Percentiles rank a stretch among this genome's conserved stretches.
Conservation (phyloP, 2,113 vertebrate species). For the Paramormyrops kingsleyae region DNA sequence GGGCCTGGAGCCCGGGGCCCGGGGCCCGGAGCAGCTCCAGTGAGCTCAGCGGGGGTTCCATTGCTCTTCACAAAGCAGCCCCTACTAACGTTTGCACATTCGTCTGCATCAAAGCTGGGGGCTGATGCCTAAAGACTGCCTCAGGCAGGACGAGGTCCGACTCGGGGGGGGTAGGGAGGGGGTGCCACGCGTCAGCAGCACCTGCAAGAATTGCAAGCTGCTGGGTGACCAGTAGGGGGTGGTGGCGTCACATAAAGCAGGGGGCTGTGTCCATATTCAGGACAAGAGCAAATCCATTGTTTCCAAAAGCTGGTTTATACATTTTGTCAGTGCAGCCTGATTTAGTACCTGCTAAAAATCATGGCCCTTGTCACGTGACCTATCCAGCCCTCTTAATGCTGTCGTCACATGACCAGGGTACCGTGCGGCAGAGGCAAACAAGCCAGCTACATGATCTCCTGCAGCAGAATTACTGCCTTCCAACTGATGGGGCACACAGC, state of each 20-base stretch:
- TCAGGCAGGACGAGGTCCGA: not conserved
- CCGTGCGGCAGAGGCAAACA: not conserved
- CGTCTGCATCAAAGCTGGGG: not conserved
- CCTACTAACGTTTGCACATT: not conserved
- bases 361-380: not conserved
- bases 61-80: not conserved
- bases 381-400: not conserved
- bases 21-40: not conserved
- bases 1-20: not conserved
- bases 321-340: not conserved
- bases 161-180: not conserved
- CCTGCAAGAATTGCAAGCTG: not conserved
- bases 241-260: not conserved
- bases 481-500: conserved; percentile 26
- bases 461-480: conserved; percentile 15
- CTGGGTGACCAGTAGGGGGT: not conserved
- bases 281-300: not conserved
- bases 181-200: not conserved
- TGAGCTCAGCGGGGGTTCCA: not conserved
- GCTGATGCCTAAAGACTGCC: not conserved
- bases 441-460: not conserved
- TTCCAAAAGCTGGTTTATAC: not conserved
- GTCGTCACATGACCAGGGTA: not conserved
- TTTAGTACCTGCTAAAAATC: not conserved
- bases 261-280: not conserved